Base-by-base conservation (phyloP, 2,797 vertebrate genomes). In the Myotis pilosus region DNA sequence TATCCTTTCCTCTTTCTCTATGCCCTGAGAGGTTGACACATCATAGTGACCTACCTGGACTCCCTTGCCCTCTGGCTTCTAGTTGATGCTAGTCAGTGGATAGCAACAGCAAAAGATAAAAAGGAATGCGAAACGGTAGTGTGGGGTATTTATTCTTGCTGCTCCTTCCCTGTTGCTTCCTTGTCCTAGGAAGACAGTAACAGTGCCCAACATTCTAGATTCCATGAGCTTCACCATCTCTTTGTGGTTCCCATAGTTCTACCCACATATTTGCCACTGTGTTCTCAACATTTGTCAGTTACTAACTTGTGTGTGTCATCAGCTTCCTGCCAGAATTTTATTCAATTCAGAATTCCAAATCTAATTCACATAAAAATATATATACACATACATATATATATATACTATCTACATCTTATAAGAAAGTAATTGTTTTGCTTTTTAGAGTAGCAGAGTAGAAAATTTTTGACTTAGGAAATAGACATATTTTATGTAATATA, bases 11-110 rank as follows among this genome's bases (percentile, higher is more conserved):
- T 71, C 38, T 79, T 53, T 20, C n/a, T 76, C 0, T 75, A 38
- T 25, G 4, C 2, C 16, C n/a, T 22, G 22, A 72, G 36, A 83
- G 25, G 2, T 22, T 66, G 5, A 28, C 20, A 13, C 12, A 36
- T 72, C 10, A 3, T 2, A 69, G 0, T 23, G n/a, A 16, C 9
- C 28, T 15, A 8, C 72, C 5, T 25, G 28, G 19, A 2, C 3
- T 64, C 7, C 10, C 5, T 51, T 44, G 4, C 2, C 76, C 44
- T 57, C 17, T 49, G 15, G 3, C 25, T 75, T 84, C 66, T 13
- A 47, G 13, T 11, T 53, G 25, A 30, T 60, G 1, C 17, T 57
- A 3, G 30, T 49, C 6, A 72, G 60, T 44, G 8, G 8, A 23
- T n/a, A 9, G 0, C 1, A 10, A 33, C 2, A 47, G 25, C 1